Conservation (phyloP, 35 echinoderm and acorn worm genomes). For the Heliocidaris tuberculata region DNA sequence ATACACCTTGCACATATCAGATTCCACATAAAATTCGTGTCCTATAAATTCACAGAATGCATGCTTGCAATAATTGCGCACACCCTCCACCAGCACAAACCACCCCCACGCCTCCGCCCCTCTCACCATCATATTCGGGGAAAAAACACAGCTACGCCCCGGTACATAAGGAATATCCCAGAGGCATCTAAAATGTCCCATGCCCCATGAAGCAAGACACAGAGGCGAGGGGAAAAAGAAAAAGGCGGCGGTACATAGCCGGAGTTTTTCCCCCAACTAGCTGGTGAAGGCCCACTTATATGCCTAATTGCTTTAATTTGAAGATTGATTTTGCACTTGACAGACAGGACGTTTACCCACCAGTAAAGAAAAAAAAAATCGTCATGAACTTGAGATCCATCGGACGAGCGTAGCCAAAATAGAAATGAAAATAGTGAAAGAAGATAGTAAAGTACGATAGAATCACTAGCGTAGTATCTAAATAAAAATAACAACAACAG, state of each 20-base stretch:
- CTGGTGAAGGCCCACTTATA: neutral
- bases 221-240: neutral
- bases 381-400: neutral
- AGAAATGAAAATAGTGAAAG: too few species aligned
- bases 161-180: neutral
- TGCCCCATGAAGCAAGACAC: neutral
- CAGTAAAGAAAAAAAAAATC: neutral
- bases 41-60: too few species aligned
- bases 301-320: neutral
- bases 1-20: too few species aligned
- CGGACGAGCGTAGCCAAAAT: neutral
- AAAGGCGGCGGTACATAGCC: neutral
- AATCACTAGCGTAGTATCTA: too few species aligned
- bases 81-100: too few species aligned
- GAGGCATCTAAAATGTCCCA: neutral
- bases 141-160: too few species aligned
- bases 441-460: too few species aligned
- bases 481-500: too few species aligned
- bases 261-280: neutral
- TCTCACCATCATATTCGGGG: too few species aligned
- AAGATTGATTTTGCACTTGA: neutral
- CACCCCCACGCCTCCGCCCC: too few species aligned
- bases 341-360: neutral
- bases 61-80: too few species aligned
- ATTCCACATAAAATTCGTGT: too few species aligned